Evolutionary conservation across 2,113 vertebrate genomes (phyloP).

Genomic region (Oncorhynchus masou): DNA sequence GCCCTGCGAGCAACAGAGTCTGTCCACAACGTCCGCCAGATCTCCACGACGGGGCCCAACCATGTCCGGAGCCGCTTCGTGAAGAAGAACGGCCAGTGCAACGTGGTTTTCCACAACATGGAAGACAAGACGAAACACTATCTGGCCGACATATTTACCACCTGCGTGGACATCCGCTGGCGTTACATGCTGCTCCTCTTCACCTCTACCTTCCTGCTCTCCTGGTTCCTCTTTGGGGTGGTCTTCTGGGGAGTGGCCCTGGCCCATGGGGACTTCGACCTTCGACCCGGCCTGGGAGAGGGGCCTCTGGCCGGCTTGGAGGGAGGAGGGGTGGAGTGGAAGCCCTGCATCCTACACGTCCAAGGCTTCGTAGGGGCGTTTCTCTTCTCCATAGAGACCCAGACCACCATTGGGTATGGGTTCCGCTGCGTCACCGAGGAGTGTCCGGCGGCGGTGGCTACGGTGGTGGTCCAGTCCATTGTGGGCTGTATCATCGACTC

Average conservation of each 20-base stretch:
- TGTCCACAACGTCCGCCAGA: constrained; percentile 72
- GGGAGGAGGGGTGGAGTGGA: constrained; percentile 55
- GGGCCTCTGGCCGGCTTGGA: constrained; percentile 4
- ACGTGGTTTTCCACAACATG: constrained; percentile 92
- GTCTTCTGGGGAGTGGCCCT: constrained; percentile 92
- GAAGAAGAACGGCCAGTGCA: constrained; percentile 95
- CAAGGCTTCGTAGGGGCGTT: constrained; percentile 73
- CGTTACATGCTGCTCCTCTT: constrained; percentile 92
- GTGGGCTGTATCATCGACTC: constrained; percentile 89
- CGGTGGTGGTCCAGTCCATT: constrained; percentile 74
- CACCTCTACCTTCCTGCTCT: constrained; percentile 86
- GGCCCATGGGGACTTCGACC: constrained; percentile 86
- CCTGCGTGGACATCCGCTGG: constrained; percentile 95
- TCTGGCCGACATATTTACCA: constrained; percentile 94
- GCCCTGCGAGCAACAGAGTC: constrained; percentile 66
- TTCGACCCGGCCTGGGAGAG: constrained; percentile 36
- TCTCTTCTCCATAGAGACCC: constrained; percentile 76
- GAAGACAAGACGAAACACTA: constrained; percentile 92
- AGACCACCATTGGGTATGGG: constrained; percentile 76
- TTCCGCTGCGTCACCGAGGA: constrained; percentile 74
- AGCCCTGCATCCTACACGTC: constrained; percentile 89
- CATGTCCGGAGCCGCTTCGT: constrained; percentile 90
- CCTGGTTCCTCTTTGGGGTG: constrained; percentile 89
- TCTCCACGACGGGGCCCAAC: constrained; percentile 58
- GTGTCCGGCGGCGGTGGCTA: constrained; percentile 66